phyloP scores from a whole-genome alignment of 2,888 invertebrate genomes.

The Agrochola lota region DNA sequence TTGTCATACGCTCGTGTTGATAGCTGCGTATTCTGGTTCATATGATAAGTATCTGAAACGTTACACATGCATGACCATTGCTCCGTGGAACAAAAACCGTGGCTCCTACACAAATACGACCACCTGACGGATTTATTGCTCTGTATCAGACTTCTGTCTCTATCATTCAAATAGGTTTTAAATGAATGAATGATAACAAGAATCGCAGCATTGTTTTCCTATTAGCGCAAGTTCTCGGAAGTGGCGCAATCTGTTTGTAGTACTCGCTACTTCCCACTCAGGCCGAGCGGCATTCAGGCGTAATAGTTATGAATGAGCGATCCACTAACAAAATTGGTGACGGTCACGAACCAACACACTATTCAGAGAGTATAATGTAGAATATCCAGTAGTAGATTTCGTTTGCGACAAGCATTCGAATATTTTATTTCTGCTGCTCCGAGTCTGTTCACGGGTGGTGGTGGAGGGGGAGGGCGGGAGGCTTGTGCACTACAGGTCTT shows the following conservation, averaged over 20 bases:
- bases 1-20: neutral
- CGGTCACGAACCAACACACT: constrained; percentile 1
- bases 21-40: neutral
- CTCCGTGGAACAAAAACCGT: neutral
- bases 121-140: neutral
- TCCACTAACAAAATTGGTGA: constrained; percentile 18
- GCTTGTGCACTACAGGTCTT: neutral
- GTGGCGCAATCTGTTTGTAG: constrained; percentile 16
- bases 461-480: too few species aligned
- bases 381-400: neutral
- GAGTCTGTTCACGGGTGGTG: neutral
- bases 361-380: constrained; percentile 2
- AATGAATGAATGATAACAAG: constrained; percentile 9
- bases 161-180: neutral
- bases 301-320: constrained; percentile 27
- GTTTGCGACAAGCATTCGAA: neutral
- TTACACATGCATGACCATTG: neutral
- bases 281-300: constrained; percentile 2
- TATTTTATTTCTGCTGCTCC: neutral
- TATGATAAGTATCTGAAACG: neutral
- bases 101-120: neutral
- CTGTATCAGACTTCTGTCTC: neutral
- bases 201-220: constrained; percentile 28
- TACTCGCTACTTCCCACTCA: constrained; percentile 6
- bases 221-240: constrained; percentile 16